Evolutionary conservation across 2,888 invertebrate species (phyloP), one percentile per base, ranked within the genome.

Genomic region (Nysson spinosus): DNA sequence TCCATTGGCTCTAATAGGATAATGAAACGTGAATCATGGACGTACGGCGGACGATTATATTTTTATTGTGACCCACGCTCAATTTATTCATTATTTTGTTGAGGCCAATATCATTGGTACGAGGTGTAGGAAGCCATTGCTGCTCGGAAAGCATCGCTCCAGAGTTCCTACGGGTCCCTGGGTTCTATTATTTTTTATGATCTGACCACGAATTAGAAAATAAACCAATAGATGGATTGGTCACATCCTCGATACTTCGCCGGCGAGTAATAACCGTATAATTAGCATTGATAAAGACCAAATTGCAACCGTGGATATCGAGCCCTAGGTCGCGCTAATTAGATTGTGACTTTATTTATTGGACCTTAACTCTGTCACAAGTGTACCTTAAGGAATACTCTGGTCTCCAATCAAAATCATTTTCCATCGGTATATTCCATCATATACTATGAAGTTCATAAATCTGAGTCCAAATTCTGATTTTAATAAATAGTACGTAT

Each of bases 71-170:
- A 75, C 74, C 77, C 75, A 76, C 66, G 79, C 73, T 83, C 83
- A 83, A 83, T 83, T 83, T 83, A 84, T 81, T 83, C 83, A 83
- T 83, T 83, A 83, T 81, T 83, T 82, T 83, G 82, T 82, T 83
- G 82, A 83, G 78, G 81, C 81, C 82, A 83, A 83, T 83, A 83
- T 83, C 82, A 83, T 83, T 82, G 80, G 75, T 71, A 70, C 69
- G 77, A 78, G 74, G 69, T 79, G 78, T 72, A 78, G 67, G 77
- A 78, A 72, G 76, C 65, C 64, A 63, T 69, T 61, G 72, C 74
- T n/a, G 49, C 60, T 76, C 75, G 72, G 66, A 69, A 72, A 67
- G 66, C 66, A 62, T 72, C 57, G 69, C 54, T 56, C 69, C 56
- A 61, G 58, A 63, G 67, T 60, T 67, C 67, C 58, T 65, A 55